A percentile compares a stretch with the other conserved stretches of the same genome.
phyloP scores from a whole-genome alignment of 2,888 invertebrate genomes.

The Erebia epiphron region DNA sequence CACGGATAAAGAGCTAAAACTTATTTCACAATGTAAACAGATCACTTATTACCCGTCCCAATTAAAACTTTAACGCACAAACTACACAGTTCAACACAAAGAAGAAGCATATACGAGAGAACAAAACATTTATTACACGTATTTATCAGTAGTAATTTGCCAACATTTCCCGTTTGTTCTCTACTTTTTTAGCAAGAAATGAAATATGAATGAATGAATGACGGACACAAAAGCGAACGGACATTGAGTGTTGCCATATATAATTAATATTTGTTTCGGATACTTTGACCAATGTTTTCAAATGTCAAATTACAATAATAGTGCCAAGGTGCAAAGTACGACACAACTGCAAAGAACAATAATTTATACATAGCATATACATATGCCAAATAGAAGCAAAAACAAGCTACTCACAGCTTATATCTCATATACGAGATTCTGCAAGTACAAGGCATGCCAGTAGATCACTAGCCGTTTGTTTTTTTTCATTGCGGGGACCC shows the following conservation, averaged over 20 bases:
- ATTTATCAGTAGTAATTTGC: conserved; percentile 72
- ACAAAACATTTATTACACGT: conserved; percentile 65
- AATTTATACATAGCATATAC: not conserved
- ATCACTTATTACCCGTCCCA: conserved; percentile 55
- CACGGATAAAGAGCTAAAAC: conserved; percentile 55
- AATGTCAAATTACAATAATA: conserved; percentile 8
- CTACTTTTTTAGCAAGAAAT: conserved; percentile 71
- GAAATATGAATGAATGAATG: conserved; percentile 70
- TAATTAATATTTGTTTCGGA: conserved; percentile 43
- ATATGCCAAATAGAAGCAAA: too few species aligned
- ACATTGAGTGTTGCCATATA: conserved; percentile 49
- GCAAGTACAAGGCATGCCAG: too few species aligned
- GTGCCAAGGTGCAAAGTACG: not conserved
- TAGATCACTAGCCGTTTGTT: too few species aligned
- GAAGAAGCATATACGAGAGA: conserved; percentile 44
- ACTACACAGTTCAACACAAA: conserved; percentile 36
- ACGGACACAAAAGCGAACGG: conserved; percentile 54
- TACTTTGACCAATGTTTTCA: conserved; percentile 27
- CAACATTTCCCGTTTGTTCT: conserved; percentile 72
- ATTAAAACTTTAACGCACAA: conserved; percentile 46
- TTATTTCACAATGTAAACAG: conserved; percentile 78
- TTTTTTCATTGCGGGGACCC: too few species aligned
- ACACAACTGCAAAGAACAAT: conserved; percentile 5
- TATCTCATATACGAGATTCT: too few species aligned
- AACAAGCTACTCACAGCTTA: too few species aligned